Conservation (phyloP, 2,113 vertebrate species). For the Hippopotamus amphibius region DNA sequence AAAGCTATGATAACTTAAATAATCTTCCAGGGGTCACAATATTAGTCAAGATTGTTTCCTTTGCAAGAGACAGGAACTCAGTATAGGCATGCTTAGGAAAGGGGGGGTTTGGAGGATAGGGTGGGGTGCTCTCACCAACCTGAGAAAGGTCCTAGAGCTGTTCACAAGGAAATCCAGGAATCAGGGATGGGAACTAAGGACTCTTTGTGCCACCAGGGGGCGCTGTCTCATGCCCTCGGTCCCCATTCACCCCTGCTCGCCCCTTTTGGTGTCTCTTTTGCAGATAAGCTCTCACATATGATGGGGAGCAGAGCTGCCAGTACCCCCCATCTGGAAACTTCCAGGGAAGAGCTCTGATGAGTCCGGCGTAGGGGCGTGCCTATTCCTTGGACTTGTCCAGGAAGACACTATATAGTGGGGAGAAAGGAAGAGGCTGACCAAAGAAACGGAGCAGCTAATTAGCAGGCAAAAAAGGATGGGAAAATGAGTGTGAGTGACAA, state of each 20-base stretch:
- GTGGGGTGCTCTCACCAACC: neutral
- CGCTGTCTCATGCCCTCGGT: neutral
- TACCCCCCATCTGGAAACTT: neutral
- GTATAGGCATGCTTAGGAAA: neutral
- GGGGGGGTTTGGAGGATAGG: fast-evolving
- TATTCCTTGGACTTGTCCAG: neutral
- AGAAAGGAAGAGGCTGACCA: neutral
- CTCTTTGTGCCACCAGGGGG: fast-evolving
- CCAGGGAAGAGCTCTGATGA: neutral
- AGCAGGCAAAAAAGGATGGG: neutral
- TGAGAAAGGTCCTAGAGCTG: neutral
- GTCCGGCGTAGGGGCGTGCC: too few relatives aligned
- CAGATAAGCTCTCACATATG: neutral
- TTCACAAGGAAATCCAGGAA: neutral
- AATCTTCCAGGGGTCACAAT: neutral
- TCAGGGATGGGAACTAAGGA: neutral
- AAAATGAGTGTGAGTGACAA: neutral
- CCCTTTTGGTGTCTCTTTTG: too few relatives aligned
- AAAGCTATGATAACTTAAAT: neutral
- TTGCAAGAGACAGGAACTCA: neutral
- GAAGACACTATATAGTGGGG: neutral
- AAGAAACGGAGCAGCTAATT: neutral
- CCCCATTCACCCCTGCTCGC: too few relatives aligned
- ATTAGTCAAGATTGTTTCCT: neutral
- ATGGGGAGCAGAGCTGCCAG: too few relatives aligned